A percentile compares a stretch with the other conserved stretches of the same genome.
These are phyloP conservation scores for Pseudonaja textilis DNA, from an alignment of 2,113 vertebrate genomes.

Conservation along the genomic window DNA sequence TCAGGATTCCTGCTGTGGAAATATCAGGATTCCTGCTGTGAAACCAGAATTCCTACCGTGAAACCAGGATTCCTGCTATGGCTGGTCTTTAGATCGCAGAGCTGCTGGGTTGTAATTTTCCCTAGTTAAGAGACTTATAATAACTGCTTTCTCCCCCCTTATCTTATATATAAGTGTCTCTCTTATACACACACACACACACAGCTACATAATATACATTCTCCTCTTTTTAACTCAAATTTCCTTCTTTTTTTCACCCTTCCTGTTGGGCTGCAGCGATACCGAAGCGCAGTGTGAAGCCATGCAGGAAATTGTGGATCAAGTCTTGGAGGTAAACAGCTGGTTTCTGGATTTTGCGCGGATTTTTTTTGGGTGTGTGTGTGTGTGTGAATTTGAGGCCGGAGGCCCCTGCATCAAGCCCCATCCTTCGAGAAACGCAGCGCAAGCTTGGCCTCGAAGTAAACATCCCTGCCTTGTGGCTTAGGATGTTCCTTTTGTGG, in stretches of 20 bases:
- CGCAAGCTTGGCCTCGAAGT: neutral
- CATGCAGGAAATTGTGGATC: constrained; percentile 98
- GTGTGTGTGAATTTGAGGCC: neutral
- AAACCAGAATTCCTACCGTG: too few species aligned
- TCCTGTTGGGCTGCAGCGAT: constrained; percentile 69
- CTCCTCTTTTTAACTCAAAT: constrained; percentile 40
- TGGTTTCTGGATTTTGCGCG: neutral
- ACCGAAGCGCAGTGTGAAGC: constrained; percentile 94
- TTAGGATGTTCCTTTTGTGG: neutral
- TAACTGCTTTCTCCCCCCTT: fast-evolving
- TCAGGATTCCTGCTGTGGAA: too few species aligned
- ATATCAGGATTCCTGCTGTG: too few species aligned
- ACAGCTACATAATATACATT: neutral
- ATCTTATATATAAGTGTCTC: fast-evolving
- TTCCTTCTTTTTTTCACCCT: constrained; percentile 11
- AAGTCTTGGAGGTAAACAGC: constrained; percentile 86
- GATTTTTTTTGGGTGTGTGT: neutral
- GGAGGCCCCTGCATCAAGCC: too few species aligned
- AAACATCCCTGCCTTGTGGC: neutral
- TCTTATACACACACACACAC: neutral
- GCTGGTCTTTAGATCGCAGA: neutral
- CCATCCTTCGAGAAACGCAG: neutral
- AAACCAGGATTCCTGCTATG: neutral
- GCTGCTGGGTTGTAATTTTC: neutral
- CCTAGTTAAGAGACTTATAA: neutral